Percentiles rank a stretch among this genome's conserved stretches.
Evolutionary conservation across 2,888 invertebrate species (phyloP).

Genomic region (Electrophaes corylata): DNA sequence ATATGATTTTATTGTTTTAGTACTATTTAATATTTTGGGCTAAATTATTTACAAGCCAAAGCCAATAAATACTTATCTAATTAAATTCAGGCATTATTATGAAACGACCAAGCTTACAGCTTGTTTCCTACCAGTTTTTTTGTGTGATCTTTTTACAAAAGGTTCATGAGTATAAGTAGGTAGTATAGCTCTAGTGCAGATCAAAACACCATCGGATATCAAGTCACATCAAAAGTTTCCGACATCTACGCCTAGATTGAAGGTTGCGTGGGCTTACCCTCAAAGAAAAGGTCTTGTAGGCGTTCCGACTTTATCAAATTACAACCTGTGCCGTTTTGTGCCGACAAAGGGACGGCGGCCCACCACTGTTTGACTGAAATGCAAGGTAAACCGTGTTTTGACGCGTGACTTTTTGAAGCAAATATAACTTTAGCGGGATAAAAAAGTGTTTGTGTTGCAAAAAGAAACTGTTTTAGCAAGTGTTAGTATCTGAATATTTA

Average conservation of each 20-base stretch:
- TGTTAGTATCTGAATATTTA: neutral
- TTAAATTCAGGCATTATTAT: too few relatives aligned
- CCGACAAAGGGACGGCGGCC: constrained; percentile 76
- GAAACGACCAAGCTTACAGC: too few relatives aligned
- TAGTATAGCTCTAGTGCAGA: neutral
- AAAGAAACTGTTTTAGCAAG: constrained; percentile 18
- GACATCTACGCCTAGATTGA: constrained; percentile 56
- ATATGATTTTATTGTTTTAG: too few relatives aligned
- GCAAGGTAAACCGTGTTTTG: constrained; percentile 48
- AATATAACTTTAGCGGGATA: constrained; percentile 23
- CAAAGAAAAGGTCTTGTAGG: constrained; percentile 78
- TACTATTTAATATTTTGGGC: too few relatives aligned
- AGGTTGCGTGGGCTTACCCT: constrained; percentile 76
- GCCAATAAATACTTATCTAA: too few relatives aligned
- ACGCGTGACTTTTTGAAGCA: constrained; percentile 43
- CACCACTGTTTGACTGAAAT: constrained; percentile 55
- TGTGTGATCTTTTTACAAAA: too few relatives aligned
- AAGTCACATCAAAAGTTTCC: constrained; percentile 44
- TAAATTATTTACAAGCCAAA: too few relatives aligned
- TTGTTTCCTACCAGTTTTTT: too few relatives aligned
- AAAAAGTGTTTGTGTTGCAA: constrained; percentile 22
- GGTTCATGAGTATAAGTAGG: too few relatives aligned
- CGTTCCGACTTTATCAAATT: constrained; percentile 82
- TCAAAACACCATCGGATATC: neutral
- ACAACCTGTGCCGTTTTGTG: constrained; percentile 81